These are phyloP conservation scores for Musca vetustissima DNA, from an alignment of 1,140 invertebrate genomes.

Conservation along the genomic window DNA sequence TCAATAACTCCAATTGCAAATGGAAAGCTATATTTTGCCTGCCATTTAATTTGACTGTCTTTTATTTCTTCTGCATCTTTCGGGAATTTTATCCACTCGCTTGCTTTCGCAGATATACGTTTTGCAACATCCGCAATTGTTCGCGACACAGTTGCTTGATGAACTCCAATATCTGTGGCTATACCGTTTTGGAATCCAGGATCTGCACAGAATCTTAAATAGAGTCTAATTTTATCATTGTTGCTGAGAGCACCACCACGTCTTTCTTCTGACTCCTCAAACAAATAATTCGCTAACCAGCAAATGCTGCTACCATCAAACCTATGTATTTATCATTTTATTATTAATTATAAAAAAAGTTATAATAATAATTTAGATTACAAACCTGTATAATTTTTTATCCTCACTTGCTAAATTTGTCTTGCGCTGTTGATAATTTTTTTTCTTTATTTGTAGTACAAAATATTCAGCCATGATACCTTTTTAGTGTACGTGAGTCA, in stretches of 20 bases:
- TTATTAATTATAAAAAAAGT: too few relatives aligned
- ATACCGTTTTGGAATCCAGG: conserved; percentile 37
- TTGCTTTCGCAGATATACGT: conserved; percentile 29
- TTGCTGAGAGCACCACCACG: conserved; percentile 30
- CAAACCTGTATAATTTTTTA: conserved; percentile 11
- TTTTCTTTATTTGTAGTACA: neutral
- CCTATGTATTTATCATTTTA: neutral
- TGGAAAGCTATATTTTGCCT: conserved; percentile 8
- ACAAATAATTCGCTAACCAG: conserved; percentile 33
- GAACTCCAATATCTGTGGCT: conserved; percentile 32
- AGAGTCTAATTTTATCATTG: conserved; percentile 31
- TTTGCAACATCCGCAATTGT: conserved; percentile 28
- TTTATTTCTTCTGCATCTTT: neutral
- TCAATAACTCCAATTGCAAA: conserved; percentile 23
- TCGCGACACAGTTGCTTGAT: conserved; percentile 34
- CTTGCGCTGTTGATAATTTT: neutral
- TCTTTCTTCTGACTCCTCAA: conserved; percentile 29
- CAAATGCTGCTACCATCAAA: conserved; percentile 21
- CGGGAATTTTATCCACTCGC: conserved; percentile 29
- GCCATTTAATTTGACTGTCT: neutral
- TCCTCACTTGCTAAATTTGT: neutral
- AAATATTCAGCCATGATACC: conserved; percentile 2
- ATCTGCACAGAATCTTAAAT: conserved; percentile 34
- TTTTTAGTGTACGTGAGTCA: neutral
- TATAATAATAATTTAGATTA: too few relatives aligned